Evolutionary conservation across 2,797 vertebrate genomes (phyloP).

Genomic region (Antennarius maculatus): DNA sequence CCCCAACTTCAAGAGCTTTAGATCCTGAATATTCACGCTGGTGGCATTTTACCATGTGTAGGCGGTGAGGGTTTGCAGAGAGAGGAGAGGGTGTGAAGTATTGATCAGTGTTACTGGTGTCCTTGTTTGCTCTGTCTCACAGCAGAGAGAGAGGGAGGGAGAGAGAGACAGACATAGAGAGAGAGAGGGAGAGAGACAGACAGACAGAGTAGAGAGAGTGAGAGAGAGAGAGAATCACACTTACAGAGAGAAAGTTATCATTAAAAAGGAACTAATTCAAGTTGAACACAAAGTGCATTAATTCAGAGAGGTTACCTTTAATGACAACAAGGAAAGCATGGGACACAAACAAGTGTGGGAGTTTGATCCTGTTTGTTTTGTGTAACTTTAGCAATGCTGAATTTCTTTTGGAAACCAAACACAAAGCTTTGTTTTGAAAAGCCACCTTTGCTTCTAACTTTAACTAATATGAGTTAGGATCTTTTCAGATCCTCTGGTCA

Average conservation of each 20-base stretch:
- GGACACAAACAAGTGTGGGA: too few species aligned
- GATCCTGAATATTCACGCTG: constrained; percentile 75
- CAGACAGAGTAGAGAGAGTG: constrained; percentile 11
- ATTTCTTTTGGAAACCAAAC: too few species aligned
- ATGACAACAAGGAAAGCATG: constrained; percentile 1
- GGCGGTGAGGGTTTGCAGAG: constrained; percentile 67
- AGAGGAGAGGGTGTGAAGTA: constrained; percentile 65
- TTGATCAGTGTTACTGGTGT: constrained; percentile 70
- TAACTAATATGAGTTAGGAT: too few species aligned
- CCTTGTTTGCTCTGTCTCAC: constrained; percentile 67
- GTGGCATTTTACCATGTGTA: constrained; percentile 75
- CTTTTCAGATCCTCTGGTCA: too few species aligned
- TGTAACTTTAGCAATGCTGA: too few species aligned
- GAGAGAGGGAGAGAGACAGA: too few species aligned
- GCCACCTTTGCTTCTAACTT: too few species aligned
- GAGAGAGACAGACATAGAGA: constrained; percentile 34
- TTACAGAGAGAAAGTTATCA: constrained; percentile 23
- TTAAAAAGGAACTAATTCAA: constrained; percentile 20
- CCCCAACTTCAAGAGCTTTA: constrained; percentile 70
- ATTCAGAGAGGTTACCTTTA: constrained; percentile 32
- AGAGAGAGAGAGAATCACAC: constrained; percentile 40
- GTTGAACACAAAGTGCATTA: constrained; percentile 29
- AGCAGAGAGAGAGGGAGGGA: constrained; percentile 26
- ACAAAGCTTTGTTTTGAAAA: too few species aligned
- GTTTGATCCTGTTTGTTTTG: too few species aligned